Percentiles rank a stretch among this genome's conserved stretches.
phyloP scores from a whole-genome alignment of 2,113 vertebrate genomes.

The Alosa alosa region DNA sequence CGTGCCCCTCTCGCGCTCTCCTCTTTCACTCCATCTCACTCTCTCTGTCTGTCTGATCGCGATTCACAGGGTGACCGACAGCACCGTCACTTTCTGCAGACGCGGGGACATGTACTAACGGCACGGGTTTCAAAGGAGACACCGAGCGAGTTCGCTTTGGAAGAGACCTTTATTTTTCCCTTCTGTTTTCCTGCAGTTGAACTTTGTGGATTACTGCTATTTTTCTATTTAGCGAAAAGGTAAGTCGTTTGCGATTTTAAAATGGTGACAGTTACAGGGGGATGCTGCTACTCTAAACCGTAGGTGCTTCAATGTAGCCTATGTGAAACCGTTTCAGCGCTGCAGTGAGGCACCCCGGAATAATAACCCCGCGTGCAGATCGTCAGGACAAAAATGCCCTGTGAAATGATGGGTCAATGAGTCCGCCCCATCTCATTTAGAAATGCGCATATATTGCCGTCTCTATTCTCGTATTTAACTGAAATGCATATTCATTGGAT shows the following conservation, averaged over 20 bases:
- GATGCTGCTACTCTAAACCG: neutral
- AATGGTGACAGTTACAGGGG: neutral
- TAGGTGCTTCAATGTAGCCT: neutral
- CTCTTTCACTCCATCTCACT: conserved; percentile 30
- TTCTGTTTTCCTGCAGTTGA: neutral
- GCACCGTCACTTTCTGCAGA: conserved; percentile 62
- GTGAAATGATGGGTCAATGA: conserved; percentile 42
- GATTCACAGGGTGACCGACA: conserved; percentile 52
- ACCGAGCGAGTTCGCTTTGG: conserved; percentile 4
- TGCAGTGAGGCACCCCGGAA: conserved; percentile 12
- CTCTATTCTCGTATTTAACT: conserved; percentile 61
- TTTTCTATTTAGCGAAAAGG: conserved; percentile 2
- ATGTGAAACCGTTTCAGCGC: neutral
- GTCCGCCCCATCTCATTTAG: conserved; percentile 46
- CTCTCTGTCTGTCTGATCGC: conserved; percentile 48
- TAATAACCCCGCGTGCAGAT: conserved; percentile 47
- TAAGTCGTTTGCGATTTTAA: neutral
- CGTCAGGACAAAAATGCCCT: conserved; percentile 48
- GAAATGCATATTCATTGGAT: conserved; percentile 63
- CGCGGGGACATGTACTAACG: conserved; percentile 76
- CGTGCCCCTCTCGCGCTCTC: conserved; percentile 57
- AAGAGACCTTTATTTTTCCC: neutral
- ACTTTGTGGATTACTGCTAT: conserved; percentile 10
- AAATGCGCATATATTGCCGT: conserved; percentile 46
- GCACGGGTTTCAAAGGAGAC: conserved; percentile 52